Conservation (phyloP, 1,140 invertebrate species). For the Drosophila ananassae region DNA sequence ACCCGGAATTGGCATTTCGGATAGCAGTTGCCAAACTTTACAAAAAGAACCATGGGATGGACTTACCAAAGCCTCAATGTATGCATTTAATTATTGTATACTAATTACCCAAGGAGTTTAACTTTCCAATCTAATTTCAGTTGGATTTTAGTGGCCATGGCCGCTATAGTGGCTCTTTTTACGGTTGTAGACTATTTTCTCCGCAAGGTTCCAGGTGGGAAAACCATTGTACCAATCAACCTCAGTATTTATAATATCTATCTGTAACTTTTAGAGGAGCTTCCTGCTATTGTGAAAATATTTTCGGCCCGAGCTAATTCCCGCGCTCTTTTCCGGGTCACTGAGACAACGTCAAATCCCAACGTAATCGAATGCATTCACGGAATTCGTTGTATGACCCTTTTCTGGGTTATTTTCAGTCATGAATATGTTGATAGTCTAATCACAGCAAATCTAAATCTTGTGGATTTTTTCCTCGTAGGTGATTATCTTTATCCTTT, state of each 20-base stretch:
- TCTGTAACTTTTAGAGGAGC: conserved; percentile 18
- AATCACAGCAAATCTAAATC: conserved; percentile 60
- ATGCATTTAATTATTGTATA: not conserved
- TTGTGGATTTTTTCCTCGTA: conserved; percentile 12
- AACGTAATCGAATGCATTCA: conserved; percentile 84
- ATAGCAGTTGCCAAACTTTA: conserved; percentile 12
- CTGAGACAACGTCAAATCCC: conserved; percentile 24
- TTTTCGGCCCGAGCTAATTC: conserved; percentile 55
- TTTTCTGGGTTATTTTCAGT: conserved; percentile 87
- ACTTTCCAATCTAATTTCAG: conserved; percentile 7
- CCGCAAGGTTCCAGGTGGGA: conserved; percentile 24
- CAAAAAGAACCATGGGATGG: conserved; percentile 11
- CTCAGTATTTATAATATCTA: not conserved
- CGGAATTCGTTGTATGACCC: conserved; percentile 86
- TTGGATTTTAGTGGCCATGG: conserved; percentile 30
- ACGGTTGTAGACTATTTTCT: conserved; percentile 50
- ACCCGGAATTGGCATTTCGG: not conserved
- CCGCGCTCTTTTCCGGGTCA: conserved; percentile 27
- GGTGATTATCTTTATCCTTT: not conserved
- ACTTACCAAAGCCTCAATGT: conserved; percentile 9
- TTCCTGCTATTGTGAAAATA: conserved; percentile 27
- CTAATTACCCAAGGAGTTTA: not conserved
- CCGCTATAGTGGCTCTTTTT: conserved; percentile 3
- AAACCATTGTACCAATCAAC: too few relatives aligned
- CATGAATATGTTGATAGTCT: conserved; percentile 84